phyloP scores from a whole-genome alignment of 1,140 invertebrate genomes.

The Galleria mellonella region DNA sequence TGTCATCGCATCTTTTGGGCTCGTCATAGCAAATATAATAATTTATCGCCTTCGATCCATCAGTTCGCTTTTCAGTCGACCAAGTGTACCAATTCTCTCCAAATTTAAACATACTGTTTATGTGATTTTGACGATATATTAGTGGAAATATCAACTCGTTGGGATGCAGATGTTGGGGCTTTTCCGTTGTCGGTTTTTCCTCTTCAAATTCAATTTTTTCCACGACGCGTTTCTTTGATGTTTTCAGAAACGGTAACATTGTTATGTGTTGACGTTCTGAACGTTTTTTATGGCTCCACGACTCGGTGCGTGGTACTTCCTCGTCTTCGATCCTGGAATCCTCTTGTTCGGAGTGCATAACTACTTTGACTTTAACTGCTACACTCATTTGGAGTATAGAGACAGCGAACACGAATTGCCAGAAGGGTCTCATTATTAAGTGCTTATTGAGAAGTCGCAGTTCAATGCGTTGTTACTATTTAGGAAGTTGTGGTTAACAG shows the following conservation, averaged over 20 bases:
- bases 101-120: conserved; percentile 65
- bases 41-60: conserved; percentile 47
- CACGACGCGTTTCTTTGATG: conserved; percentile 21
- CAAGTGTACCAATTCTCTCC: conserved; percentile 64
- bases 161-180: conserved; percentile 35
- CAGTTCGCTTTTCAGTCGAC: conserved; percentile 48
- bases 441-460: neutral
- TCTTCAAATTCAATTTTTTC: conserved; percentile 36
- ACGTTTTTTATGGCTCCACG: conserved; percentile 31
- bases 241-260: conserved; percentile 41
- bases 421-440: conserved; percentile 21
- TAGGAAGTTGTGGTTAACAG: conserved; percentile 34
- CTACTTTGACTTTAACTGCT: conserved; percentile 57
- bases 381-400: neutral
- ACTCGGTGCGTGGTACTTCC: conserved; percentile 31
- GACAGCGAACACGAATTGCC: conserved; percentile 9
- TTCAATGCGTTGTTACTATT: conserved; percentile 8
- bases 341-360: conserved; percentile 55
- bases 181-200: conserved; percentile 37
- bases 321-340: conserved; percentile 52
- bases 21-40: conserved; percentile 63
- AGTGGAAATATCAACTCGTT: conserved; percentile 58
- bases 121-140: conserved; percentile 51
- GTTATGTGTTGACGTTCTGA: conserved; percentile 17
- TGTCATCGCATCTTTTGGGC: conserved; percentile 56